Conservation (phyloP, 2,797 vertebrate species). For the Allobates femoralis region DNA sequence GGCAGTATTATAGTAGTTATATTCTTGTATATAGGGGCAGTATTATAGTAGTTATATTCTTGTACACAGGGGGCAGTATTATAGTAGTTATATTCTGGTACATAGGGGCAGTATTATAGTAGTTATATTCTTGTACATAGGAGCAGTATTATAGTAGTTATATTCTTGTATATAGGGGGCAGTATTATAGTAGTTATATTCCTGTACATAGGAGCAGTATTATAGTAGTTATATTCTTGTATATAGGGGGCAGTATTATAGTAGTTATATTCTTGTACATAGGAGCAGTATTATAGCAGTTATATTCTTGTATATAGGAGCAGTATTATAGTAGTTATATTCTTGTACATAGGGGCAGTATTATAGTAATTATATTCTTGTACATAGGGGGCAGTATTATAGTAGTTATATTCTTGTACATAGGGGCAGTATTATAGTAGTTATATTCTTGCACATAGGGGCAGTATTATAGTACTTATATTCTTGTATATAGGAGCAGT, state of each 20-base stretch:
- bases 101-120: neutral
- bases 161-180: slow-evolving; percentile 14
- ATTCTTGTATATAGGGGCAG: slow-evolving; percentile 1
- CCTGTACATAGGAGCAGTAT: too few species aligned
- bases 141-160: slow-evolving; percentile 13
- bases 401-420: too few species aligned
- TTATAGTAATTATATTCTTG: too few species aligned
- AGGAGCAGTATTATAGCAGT: slow-evolving; percentile 22
- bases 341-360: too few species aligned
- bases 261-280: slow-evolving; percentile 22
- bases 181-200: too few species aligned
- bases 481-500: too few species aligned
- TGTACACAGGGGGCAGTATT: slow-evolving; percentile 10
- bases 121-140: slow-evolving; percentile 14
- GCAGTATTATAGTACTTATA: too few species aligned
- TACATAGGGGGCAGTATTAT: too few species aligned
- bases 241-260: slow-evolving; percentile 11
- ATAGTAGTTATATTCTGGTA: slow-evolving; percentile 8
- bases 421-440: too few species aligned
- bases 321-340: too few species aligned
- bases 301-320: too few species aligned
- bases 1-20: slow-evolving; percentile 20
- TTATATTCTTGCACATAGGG: too few species aligned
- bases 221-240: slow-evolving; percentile 12
- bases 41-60: slow-evolving; percentile 13